Percentiles rank a stretch among this genome's conserved stretches.
Evolutionary conservation across 2,797 vertebrate species (phyloP).

Genomic region (Pangasius krempfi): DNA sequence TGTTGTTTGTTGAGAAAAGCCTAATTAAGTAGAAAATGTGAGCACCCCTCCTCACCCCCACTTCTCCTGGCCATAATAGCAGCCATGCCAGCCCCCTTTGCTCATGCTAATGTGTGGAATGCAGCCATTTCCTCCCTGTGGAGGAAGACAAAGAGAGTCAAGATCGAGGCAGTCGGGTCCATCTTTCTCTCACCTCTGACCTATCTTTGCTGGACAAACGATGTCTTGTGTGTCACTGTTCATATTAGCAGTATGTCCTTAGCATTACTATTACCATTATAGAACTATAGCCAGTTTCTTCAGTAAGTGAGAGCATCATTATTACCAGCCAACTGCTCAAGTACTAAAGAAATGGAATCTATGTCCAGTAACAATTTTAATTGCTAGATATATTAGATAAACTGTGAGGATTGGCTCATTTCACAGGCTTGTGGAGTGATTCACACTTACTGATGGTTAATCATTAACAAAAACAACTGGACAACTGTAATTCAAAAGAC

Average conservation of each 20-base stretch:
- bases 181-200: slow-evolving; percentile 37
- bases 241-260: slow-evolving; percentile 11
- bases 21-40: slow-evolving; percentile 63
- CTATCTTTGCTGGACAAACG: slow-evolving; percentile 24
- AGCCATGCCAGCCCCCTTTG: slow-evolving; percentile 71
- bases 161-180: slow-evolving; percentile 65
- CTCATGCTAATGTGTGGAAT: slow-evolving; percentile 85
- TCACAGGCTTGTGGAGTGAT: slow-evolving; percentile 20
- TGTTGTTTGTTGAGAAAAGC: slow-evolving; percentile 62
- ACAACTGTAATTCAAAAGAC: background rate
- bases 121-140: slow-evolving; percentile 80
- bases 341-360: background rate
- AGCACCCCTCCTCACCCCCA: slow-evolving; percentile 48
- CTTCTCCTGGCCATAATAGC: slow-evolving; percentile 58
- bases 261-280: background rate
- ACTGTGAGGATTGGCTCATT: background rate
- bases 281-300: background rate
- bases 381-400: background rate
- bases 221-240: background rate
- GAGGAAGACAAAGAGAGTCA: slow-evolving; percentile 77
- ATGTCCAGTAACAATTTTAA: background rate
- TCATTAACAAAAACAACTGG: slow-evolving; percentile 34
- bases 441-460: slow-evolving; percentile 13
- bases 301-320: background rate
- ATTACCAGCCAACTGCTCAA: background rate